Percentiles rank a stretch among this genome's conserved stretches.
Conservation (phyloP, 1,140 invertebrate genomes). For the Drosophila pruinosa region DNA sequence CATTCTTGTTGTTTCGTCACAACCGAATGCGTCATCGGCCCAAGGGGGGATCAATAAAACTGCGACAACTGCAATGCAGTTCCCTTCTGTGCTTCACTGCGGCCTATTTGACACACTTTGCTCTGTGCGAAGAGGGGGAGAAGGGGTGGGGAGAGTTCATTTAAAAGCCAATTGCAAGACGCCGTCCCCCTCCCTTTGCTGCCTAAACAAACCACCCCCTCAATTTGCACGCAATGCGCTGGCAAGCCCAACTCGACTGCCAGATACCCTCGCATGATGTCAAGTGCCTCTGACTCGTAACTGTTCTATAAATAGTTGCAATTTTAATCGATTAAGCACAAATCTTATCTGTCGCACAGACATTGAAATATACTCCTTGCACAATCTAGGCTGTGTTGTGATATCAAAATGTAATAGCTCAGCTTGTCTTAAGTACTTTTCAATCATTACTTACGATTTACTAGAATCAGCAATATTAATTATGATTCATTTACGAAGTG, state of each 20-base stretch:
- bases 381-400: background rate
- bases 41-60: slow-evolving; percentile 35
- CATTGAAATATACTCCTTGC: background rate
- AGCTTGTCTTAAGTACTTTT: background rate
- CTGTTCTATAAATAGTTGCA: background rate
- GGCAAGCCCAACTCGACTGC: background rate
- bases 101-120: slow-evolving; percentile 29
- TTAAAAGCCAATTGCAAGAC: slow-evolving; percentile 20
- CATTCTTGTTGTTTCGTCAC: slow-evolving; percentile 16
- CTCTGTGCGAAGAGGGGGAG: background rate
- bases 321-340: background rate
- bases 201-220: background rate
- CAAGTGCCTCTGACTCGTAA: background rate
- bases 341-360: background rate
- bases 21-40: slow-evolving; percentile 11
- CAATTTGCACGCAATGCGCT: background rate
- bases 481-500: background rate
- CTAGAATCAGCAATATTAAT: no score
- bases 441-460: background rate
- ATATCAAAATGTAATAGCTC: background rate
- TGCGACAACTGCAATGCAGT: slow-evolving; percentile 6
- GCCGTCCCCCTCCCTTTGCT: background rate
- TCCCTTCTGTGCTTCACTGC: background rate
- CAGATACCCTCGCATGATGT: background rate
- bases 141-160: background rate